Evolutionary conservation across 2,888 invertebrate genomes (phyloP).

Genomic region (Dicyrtoma fusca): DNA sequence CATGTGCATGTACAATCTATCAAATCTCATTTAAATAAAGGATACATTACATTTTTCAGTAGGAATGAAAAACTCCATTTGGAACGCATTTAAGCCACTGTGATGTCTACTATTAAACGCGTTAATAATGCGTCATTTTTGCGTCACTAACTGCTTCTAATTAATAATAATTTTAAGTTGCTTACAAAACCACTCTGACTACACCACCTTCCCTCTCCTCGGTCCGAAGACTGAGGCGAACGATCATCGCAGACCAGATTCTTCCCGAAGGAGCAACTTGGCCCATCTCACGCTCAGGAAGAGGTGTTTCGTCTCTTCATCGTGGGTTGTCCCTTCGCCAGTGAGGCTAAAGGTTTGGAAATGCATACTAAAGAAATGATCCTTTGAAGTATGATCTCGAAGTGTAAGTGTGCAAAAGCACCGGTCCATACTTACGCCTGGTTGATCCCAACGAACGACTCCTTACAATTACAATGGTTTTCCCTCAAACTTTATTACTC

Average conservation of each 20-base stretch:
- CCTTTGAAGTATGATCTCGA: conserved; percentile 51
- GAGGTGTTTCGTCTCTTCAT: conserved; percentile 50
- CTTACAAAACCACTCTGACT: conserved; percentile 50
- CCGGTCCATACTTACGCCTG: too few relatives aligned
- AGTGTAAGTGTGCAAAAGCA: neutral
- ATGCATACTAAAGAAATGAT: conserved; percentile 51
- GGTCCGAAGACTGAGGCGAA: conserved; percentile 44
- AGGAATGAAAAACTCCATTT: too few relatives aligned
- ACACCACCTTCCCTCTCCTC: conserved; percentile 49
- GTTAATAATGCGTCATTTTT: too few relatives aligned
- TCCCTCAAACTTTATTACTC: too few relatives aligned
- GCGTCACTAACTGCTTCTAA: too few relatives aligned
- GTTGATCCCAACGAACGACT: too few relatives aligned
- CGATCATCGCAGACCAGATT: conserved; percentile 53
- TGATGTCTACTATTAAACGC: too few relatives aligned
- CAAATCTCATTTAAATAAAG: too few relatives aligned
- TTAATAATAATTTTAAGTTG: neutral
- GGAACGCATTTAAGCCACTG: too few relatives aligned
- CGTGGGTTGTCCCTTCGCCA: conserved; percentile 56
- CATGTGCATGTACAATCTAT: too few relatives aligned
- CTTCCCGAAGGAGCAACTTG: conserved; percentile 8
- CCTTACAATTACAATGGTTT: too few relatives aligned
- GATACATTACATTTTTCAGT: too few relatives aligned
- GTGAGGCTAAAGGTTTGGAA: conserved; percentile 49
- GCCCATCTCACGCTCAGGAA: conserved; percentile 51